phyloP scores from a whole-genome alignment of 1,140 invertebrate species.

The Drosophila parvula region DNA sequence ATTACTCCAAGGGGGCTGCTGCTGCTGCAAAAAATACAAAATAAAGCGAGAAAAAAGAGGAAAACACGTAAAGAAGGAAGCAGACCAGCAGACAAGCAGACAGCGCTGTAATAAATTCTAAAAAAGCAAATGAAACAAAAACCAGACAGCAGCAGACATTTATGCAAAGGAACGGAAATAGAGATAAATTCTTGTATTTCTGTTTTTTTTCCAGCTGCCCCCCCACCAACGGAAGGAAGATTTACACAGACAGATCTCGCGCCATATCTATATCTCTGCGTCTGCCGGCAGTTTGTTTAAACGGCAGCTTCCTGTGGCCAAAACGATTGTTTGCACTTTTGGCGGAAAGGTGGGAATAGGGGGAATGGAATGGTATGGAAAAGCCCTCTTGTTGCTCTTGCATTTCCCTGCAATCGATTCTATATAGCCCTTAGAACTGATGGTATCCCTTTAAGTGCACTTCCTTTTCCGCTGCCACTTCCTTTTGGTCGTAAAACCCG shows the following conservation, averaged over 20 bases:
- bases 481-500: constrained; percentile 30
- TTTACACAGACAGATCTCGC: constrained; percentile 63
- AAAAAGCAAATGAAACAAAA: constrained; percentile 65
- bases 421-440: constrained; percentile 3
- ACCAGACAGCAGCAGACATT: constrained; percentile 56
- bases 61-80: constrained; percentile 43
- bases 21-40: constrained; percentile 21
- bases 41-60: constrained; percentile 7
- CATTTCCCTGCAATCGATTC: constrained; percentile 4
- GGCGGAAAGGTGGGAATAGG: constrained; percentile 30
- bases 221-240: constrained; percentile 69
- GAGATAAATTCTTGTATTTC: constrained; percentile 76
- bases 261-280: constrained; percentile 47
- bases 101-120: constrained; percentile 70
- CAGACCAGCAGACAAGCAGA: constrained; percentile 13
- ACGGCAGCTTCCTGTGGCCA: constrained; percentile 73
- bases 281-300: constrained; percentile 68
- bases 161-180: constrained; percentile 81
- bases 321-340: constrained; percentile 73
- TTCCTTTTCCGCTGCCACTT: constrained; percentile 50
- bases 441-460: constrained; percentile 40
- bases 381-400: constrained; percentile 12
- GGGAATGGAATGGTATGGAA: not conserved
- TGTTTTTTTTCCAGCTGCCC: constrained; percentile 44
- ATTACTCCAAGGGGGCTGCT: constrained; percentile 69